Conservation (phyloP, 2,797 vertebrate genomes). For the Orientallactaga sibirica region DNA sequence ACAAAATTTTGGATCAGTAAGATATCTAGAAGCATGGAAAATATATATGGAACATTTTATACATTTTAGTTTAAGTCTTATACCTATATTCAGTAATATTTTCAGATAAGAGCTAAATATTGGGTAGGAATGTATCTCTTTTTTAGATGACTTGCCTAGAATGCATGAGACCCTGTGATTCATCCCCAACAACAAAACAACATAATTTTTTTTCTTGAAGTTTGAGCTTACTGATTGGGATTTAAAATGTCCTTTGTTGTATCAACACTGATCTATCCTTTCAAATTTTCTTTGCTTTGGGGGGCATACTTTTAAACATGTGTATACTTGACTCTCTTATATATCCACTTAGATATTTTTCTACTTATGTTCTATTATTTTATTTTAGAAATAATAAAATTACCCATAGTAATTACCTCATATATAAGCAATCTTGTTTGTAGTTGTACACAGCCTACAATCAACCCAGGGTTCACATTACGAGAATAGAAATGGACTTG, state of each 20-base stretch:
- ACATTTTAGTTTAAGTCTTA: conserved; percentile 1
- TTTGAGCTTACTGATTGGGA: not conserved
- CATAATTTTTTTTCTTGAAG: not conserved
- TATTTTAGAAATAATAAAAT: not conserved
- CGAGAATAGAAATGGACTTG: not conserved
- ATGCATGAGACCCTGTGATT: not conserved
- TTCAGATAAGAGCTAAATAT: not conserved
- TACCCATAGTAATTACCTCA: not conserved
- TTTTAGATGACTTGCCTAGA: not conserved
- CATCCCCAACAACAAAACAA: not conserved
- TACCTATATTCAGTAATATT: not conserved
- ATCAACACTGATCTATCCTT: not conserved
- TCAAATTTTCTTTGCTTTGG: not conserved
- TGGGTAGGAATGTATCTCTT: not conserved
- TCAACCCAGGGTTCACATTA: not conserved
- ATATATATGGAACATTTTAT: not conserved
- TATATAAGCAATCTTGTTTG: not conserved
- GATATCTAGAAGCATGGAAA: not conserved
- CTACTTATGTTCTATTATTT: not conserved
- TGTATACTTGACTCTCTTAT: not conserved
- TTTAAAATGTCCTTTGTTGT: not conserved
- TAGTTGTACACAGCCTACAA: too few relatives aligned
- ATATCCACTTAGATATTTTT: not conserved
- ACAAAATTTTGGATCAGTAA: conserved; percentile 10
- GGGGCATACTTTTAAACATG: not conserved